These are phyloP conservation scores for Rhabdophis nuchalis DNA, from an alignment of 2,797 vertebrate genomes.

Conservation along the genomic window DNA sequence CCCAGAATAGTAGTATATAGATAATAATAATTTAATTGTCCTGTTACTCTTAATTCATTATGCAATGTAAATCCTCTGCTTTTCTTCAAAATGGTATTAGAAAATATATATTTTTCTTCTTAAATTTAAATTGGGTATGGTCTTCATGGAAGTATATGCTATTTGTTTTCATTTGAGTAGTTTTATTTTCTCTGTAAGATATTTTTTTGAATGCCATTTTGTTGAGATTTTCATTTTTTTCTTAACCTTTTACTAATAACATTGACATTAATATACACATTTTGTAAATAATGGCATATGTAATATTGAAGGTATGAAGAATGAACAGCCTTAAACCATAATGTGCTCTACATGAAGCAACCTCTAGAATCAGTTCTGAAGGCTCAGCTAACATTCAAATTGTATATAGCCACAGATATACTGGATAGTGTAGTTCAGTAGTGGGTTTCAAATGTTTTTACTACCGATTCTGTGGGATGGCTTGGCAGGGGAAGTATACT, in stretches of 20 bases:
- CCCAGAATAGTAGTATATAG: not conserved
- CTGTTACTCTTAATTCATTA: not conserved
- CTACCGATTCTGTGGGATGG: no score
- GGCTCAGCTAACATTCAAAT: not conserved
- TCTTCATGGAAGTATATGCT: not conserved
- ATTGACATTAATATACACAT: not conserved
- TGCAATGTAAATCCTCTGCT: not conserved
- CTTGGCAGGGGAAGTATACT: no score
- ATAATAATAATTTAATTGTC: not conserved
- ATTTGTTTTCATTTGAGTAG: not conserved
- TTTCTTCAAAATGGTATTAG: not conserved
- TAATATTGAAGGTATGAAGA: conserved; percentile 1
- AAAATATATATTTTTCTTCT: not conserved
- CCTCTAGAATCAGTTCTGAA: not conserved
- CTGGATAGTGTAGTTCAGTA: not conserved
- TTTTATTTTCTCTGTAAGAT: not conserved
- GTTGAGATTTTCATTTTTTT: not conserved
- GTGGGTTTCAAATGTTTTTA: no score
- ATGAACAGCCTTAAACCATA: not conserved
- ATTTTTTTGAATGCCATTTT: conserved; percentile 2
- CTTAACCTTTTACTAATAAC: conserved; percentile 10
- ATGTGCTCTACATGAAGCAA: not conserved
- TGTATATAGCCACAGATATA: not conserved
- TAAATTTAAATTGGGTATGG: not conserved
- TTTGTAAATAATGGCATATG: not conserved